Evolutionary conservation across 2,888 invertebrate species (phyloP).

Genomic region (Xestia c-nigrum): DNA sequence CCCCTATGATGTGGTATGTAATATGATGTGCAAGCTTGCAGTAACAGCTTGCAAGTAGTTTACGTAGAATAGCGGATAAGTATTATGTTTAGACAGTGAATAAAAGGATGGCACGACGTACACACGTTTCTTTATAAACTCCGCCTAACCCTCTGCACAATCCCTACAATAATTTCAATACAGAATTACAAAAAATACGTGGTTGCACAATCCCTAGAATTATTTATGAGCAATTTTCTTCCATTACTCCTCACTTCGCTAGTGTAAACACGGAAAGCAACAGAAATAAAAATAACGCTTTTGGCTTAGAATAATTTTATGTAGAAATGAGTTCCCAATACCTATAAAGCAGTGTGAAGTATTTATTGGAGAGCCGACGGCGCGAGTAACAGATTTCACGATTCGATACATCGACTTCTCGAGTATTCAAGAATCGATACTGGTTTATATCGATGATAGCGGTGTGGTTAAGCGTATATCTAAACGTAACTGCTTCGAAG

Average conservation of each 20-base stretch:
- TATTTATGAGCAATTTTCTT: constrained; percentile 52
- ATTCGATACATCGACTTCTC: constrained; percentile 72
- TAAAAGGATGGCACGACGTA: too few relatives aligned
- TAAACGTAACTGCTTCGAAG: constrained; percentile 38
- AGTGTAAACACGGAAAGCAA: constrained; percentile 62
- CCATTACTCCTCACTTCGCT: constrained; percentile 31
- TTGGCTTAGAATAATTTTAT: constrained; percentile 70
- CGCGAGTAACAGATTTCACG: constrained; percentile 74
- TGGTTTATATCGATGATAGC: constrained; percentile 56
- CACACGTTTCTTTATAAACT: too few relatives aligned
- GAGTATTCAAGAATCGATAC: constrained; percentile 57
- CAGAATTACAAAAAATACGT: background rate
- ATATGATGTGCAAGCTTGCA: too few relatives aligned
- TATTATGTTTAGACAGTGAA: too few relatives aligned
- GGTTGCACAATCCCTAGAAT: constrained; percentile 23
- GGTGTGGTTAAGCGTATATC: constrained; percentile 40
- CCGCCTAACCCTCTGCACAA: too few relatives aligned
- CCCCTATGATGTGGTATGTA: too few relatives aligned
- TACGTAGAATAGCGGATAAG: too few relatives aligned
- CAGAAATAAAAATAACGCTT: constrained; percentile 68
- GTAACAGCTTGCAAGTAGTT: too few relatives aligned
- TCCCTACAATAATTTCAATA: background rate
- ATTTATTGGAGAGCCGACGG: constrained; percentile 68
- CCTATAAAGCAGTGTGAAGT: constrained; percentile 68
- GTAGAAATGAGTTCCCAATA: constrained; percentile 68